Evolutionary conservation across 2,888 invertebrate genomes (phyloP).

Genomic region (Lasioglossum calceatum): DNA sequence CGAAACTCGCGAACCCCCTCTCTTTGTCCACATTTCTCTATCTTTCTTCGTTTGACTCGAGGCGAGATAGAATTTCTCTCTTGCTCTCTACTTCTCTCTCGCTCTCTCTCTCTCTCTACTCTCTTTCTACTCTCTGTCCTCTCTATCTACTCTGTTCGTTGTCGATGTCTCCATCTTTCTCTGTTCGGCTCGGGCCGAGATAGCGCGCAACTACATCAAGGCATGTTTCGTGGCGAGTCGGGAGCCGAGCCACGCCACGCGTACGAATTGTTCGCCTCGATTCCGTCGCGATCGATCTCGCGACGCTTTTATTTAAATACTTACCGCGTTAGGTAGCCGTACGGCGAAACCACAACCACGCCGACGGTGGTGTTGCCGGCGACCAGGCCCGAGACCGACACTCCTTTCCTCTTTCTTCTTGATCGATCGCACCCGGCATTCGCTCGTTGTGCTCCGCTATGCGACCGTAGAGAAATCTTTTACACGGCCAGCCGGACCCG

Average conservation of each 20-base stretch:
- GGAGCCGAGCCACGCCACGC: constrained; percentile 12
- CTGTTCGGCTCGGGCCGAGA: background rate
- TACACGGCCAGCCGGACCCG: background rate
- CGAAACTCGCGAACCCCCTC: background rate
- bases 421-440: constrained; percentile 6
- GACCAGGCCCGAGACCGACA: constrained; percentile 8
- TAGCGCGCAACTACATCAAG: constrained; percentile 15
- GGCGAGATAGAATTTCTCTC: background rate
- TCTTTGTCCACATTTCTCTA: background rate
- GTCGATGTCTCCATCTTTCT: background rate
- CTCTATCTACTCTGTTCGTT: background rate
- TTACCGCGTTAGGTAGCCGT: constrained; percentile 15
- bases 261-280: constrained; percentile 33
- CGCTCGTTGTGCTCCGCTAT: background rate
- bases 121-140: background rate
- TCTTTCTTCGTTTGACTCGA: background rate
- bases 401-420: constrained; percentile 32
- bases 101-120: background rate
- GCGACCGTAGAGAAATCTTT: constrained; percentile 9
- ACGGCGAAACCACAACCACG: constrained; percentile 28
- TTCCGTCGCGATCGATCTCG: constrained; percentile 40
- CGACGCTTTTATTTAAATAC: constrained; percentile 27
- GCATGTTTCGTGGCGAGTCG: background rate
- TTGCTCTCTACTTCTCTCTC: background rate
- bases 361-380: background rate